A percentile compares a stretch with the other conserved stretches of the same genome.
These are phyloP conservation scores for Myotis davidii DNA, from an alignment of 2,113 vertebrate genomes.

Conservation along the genomic window DNA sequence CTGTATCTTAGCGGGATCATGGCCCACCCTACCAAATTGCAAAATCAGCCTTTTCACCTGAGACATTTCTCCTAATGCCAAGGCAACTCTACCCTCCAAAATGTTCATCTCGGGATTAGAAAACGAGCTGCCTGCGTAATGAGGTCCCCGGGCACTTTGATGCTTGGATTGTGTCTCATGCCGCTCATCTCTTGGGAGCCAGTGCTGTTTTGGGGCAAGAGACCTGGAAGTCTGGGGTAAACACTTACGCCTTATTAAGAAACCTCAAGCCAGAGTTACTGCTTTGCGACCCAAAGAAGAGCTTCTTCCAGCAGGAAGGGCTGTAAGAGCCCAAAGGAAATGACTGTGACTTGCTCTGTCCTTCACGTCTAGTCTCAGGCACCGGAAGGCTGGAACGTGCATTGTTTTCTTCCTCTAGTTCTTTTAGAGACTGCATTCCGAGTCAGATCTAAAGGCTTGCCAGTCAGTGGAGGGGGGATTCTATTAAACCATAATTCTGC, in stretches of 20 bases:
- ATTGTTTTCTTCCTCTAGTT: neutral
- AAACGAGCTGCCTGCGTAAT: neutral
- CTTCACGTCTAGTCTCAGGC: neutral
- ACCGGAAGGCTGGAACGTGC: neutral
- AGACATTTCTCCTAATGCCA: neutral
- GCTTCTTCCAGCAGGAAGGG: neutral
- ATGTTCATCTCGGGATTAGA: neutral
- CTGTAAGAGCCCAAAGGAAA: neutral
- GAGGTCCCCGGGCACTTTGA: constrained; percentile 29
- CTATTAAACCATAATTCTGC: neutral
- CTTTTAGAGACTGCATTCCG: neutral
- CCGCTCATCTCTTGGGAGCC: constrained; percentile 7
- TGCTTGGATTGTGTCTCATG: neutral
- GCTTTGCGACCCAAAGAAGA: neutral
- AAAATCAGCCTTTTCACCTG: neutral
- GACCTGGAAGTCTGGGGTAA: neutral
- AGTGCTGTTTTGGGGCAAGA: neutral
- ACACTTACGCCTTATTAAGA: neutral
- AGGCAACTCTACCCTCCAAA: neutral
- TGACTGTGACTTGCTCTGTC: neutral
- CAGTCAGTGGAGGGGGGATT: neutral
- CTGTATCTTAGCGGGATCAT: neutral
- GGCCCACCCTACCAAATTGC: neutral
- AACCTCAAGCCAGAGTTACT: neutral
- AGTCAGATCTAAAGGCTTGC: neutral